Evolutionary conservation across 2,113 vertebrate genomes (phyloP), one percentile per base, ranked within the genome.

Genomic region (Hylia prasina): DNA sequence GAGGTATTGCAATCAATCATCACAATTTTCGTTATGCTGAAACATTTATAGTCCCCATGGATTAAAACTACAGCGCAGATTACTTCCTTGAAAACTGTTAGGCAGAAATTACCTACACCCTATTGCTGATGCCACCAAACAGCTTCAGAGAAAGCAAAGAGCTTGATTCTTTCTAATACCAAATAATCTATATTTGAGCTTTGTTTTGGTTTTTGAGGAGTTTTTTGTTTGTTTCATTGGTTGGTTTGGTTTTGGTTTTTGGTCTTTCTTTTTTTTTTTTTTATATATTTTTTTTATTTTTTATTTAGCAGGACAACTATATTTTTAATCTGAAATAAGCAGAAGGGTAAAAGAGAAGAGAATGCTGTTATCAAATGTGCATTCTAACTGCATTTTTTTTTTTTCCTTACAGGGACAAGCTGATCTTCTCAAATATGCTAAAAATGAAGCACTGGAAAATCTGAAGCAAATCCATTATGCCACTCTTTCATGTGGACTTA

Each of bases 391-490:
- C 35, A 6, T 94, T 66, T 94, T 61, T 61, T 63, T 61, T 83
- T 83, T 47, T 22, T 15, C 72, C 61, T 95, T 96, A 45, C 97
- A 99, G 99, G 99, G 99, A 69, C 99, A 99, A 96, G 98, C 99
- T 2, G 99, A 99, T 97, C 98, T 99, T 83, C 97, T 99, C 95
- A 99, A 99, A 92, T 99, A 99, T 2, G 99, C 99, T 92, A 98
- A 98, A 96, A 98, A 97, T 2, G 99, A 99, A 97, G 99, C 99
- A 80, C 93, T 98, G 98, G 99, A 99, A 94, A 99, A 99, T 97
- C 98, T 99, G 72, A 99, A 99, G 95, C 99, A 99, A 98, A 99
- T 99, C 97, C 99, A 99, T 97, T 99, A 98, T 48, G 98, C 99
- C 11, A 98, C 98, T 20, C 96, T 99, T 87, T 98, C 99, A 0